Conservation (phyloP, 2,888 invertebrate genomes). For the Carpatolechia fugitivella region DNA sequence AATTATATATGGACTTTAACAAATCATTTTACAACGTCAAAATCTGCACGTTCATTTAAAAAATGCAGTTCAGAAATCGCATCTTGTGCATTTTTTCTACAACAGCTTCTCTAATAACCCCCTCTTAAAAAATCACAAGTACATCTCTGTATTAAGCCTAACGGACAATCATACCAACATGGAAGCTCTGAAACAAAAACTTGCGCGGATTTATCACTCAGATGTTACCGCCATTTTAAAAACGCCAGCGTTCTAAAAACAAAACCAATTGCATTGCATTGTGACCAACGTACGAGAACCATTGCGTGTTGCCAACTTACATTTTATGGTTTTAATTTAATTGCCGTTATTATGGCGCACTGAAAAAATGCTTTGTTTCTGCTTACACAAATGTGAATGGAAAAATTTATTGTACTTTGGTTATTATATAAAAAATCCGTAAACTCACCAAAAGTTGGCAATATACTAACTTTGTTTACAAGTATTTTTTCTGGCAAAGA, state of each 20-base stretch:
- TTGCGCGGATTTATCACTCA: constrained; percentile 10
- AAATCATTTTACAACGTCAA: too few relatives aligned
- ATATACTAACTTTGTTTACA: too few relatives aligned
- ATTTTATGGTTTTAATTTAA: constrained; percentile 3
- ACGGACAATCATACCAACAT: constrained; percentile 13
- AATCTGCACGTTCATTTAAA: too few relatives aligned
- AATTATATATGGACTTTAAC: too few relatives aligned
- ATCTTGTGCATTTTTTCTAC: neutral
- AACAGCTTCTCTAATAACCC: neutral
- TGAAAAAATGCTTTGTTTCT: too few relatives aligned
- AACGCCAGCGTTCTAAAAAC: constrained; percentile 14
- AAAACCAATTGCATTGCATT: constrained; percentile 14
- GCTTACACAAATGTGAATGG: too few relatives aligned
- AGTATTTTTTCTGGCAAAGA: too few relatives aligned
- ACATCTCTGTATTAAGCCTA: neutral
- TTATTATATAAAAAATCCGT: too few relatives aligned
- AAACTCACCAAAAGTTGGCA: too few relatives aligned
- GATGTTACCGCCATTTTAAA: constrained; percentile 18
- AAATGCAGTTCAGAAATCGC: too few relatives aligned
- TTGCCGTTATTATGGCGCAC: constrained; percentile 8
- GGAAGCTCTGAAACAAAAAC: neutral
- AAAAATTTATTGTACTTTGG: too few relatives aligned
- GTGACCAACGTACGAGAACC: neutral
- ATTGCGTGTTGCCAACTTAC: neutral
- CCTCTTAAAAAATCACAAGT: neutral